phyloP scores from a whole-genome alignment of 2,888 invertebrate genomes.

The Ommatoiulus sabulosus region DNA sequence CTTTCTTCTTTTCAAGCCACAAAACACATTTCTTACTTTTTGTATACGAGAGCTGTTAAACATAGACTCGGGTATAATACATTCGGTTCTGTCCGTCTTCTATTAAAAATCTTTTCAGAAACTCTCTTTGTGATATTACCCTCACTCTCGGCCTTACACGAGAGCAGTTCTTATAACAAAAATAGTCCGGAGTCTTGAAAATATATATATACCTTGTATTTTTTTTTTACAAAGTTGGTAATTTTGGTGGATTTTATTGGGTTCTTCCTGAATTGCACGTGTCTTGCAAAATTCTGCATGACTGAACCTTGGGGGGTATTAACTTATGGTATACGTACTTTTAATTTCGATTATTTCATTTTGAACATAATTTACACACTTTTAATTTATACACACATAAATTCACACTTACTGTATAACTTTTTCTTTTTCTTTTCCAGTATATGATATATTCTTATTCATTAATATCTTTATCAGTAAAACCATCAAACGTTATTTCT shows the following conservation, averaged over 20 bases:
- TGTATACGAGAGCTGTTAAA: background rate
- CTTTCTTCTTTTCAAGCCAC: constrained; percentile 26
- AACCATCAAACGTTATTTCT: too few relatives aligned
- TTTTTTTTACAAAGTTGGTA: background rate
- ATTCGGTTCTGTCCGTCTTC: background rate
- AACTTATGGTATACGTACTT: too few relatives aligned
- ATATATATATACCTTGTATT: background rate
- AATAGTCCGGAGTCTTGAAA: background rate
- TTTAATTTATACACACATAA: too few relatives aligned
- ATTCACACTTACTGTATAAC: too few relatives aligned
- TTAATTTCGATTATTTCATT: too few relatives aligned
- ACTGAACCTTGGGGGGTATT: too few relatives aligned
- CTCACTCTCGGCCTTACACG: background rate
- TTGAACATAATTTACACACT: too few relatives aligned
- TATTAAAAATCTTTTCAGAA: constrained; percentile 31
- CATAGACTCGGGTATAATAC: background rate
- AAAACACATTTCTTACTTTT: background rate
- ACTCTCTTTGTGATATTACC: background rate
- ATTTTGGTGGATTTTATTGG: background rate
- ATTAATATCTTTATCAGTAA: too few relatives aligned
- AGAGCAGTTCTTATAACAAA: background rate
- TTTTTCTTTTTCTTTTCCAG: too few relatives aligned
- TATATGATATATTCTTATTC: too few relatives aligned
- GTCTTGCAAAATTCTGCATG: too few relatives aligned
- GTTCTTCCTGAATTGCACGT: too few relatives aligned